A percentile compares a stretch with the other conserved stretches of the same genome.
These are phyloP conservation scores for Helostoma temminkii DNA, from an alignment of 2,797 vertebrate genomes.

Conservation along the genomic window DNA sequence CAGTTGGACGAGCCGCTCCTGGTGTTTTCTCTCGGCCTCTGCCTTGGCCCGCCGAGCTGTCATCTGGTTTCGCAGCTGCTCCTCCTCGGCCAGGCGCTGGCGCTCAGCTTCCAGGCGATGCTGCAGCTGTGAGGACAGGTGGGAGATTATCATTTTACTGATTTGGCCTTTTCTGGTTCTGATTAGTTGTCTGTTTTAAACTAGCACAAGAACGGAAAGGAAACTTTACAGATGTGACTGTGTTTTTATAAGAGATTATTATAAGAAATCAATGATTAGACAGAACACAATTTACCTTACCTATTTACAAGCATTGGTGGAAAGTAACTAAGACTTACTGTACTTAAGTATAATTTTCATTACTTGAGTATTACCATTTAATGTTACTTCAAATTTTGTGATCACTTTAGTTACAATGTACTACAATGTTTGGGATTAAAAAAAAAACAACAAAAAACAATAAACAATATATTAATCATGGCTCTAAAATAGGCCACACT, in stretches of 20 bases:
- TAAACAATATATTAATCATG: no score
- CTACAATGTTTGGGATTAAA: no score
- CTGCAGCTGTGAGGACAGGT: conserved; percentile 79
- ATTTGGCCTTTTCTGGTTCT: not conserved
- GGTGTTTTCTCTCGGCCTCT: conserved; percentile 91
- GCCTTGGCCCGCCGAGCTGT: conserved; percentile 90
- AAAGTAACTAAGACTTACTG: no score
- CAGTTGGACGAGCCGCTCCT: conserved; percentile 89
- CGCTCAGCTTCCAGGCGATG: conserved; percentile 89
- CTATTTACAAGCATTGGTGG: not conserved
- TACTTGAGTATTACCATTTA: no score
- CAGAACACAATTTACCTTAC: conserved; percentile 2
- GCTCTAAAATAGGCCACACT: no score
- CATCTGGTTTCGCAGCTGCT: conserved; percentile 92
- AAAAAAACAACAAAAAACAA: no score
- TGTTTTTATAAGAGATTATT: not conserved
- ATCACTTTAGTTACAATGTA: no score
- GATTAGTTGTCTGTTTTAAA: conserved; percentile 1
- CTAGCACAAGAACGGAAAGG: conserved; percentile 16
- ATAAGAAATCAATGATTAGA: conserved; percentile 9
- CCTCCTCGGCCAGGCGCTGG: conserved; percentile 90
- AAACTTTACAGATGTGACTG: not conserved
- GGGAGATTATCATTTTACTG: not conserved
- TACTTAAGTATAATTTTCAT: no score
- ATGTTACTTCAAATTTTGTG: no score